Evolutionary conservation across 2,888 invertebrate genomes (phyloP), one percentile per base, ranked within the genome.

Genomic region (Tachina lurida): DNA sequence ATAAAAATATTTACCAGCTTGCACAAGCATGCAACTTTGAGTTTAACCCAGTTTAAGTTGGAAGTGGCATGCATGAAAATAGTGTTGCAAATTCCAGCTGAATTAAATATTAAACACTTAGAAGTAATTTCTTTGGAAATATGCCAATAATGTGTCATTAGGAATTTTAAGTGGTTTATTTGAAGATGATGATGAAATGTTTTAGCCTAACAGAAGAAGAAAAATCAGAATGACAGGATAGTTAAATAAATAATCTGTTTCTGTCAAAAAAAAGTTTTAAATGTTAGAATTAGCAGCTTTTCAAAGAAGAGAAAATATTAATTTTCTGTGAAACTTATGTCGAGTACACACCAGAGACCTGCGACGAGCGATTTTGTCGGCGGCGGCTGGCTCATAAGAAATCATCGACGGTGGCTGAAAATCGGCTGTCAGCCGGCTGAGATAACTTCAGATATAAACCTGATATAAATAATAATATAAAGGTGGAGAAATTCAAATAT

Each of bases 21-120:
- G 43, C 17, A 31, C 17, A 70, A 62, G 54, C 49, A 68, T 22
- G 58, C 19, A 78, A 70, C 43, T 62, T 52, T 15, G 9, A 56
- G 12, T 68, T 70, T 62, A 78, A 78, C 60, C 54, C 62, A 78
- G 70, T 70, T 70, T 52, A 12, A 45, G 62, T 52, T 54, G 10
- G 5, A 70, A 70, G 60, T 78, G 58, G 12, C 41, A 70, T n/a
- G 52, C 22, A 17, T 43, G 31, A 31, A 62, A 60, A 62, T 15
- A 39, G 19, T 13, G 39, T 60, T 68, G 67, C 19, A 49, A 78
- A 62, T 41, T 62, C 12, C 15, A 10, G 41, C n/a, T 19, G 49
- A 13, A 54, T 8, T 41, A 49, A 39, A 19, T 62, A 41, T 19
- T 52, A 52, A 39, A 60, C 54, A 76, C 52, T 49, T 62, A 15